Percentiles rank a stretch among this genome's conserved stretches.
Conservation (phyloP, 92 coral and sea anemone genomes). For the Pocillopora grandis region DNA sequence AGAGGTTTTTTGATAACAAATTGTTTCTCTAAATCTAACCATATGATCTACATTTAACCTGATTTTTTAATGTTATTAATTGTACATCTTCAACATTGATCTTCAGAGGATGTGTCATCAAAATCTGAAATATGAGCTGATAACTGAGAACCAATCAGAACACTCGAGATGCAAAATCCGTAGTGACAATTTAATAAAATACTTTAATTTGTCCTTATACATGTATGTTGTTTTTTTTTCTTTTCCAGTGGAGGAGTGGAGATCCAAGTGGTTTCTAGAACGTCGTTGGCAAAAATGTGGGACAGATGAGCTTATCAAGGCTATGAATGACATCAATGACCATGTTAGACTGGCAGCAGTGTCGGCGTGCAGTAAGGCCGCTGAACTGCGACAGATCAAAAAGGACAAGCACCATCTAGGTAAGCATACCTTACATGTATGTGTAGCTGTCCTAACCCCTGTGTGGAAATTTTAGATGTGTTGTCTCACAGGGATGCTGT, state of each 20-base stretch:
- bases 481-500: too few relatives aligned
- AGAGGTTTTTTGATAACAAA: too few relatives aligned
- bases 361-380: constrained; percentile 96
- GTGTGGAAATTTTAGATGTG: background rate
- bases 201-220: too few relatives aligned
- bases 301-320: constrained; percentile 88
- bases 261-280: constrained; percentile 97
- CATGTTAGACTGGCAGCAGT: constrained; percentile 96
- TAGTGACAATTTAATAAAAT: too few relatives aligned
- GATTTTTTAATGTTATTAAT: too few relatives aligned
- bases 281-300: constrained; percentile 94
- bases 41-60: too few relatives aligned
- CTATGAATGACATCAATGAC: constrained; percentile 92
- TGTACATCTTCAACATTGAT: too few relatives aligned
- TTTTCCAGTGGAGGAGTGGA: constrained; percentile 91
- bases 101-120: too few relatives aligned
- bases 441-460: background rate
- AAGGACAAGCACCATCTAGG: constrained; percentile 72
- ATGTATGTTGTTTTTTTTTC: background rate
- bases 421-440: background rate
- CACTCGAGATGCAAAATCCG: too few relatives aligned
- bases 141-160: too few relatives aligned
- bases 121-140: too few relatives aligned
- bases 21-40: too few relatives aligned
- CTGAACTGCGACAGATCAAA: constrained; percentile 79